Percentiles rank a stretch among this genome's conserved stretches.
Conservation (phyloP, 2,888 invertebrate genomes). For the Mellilla xanthometata region DNA sequence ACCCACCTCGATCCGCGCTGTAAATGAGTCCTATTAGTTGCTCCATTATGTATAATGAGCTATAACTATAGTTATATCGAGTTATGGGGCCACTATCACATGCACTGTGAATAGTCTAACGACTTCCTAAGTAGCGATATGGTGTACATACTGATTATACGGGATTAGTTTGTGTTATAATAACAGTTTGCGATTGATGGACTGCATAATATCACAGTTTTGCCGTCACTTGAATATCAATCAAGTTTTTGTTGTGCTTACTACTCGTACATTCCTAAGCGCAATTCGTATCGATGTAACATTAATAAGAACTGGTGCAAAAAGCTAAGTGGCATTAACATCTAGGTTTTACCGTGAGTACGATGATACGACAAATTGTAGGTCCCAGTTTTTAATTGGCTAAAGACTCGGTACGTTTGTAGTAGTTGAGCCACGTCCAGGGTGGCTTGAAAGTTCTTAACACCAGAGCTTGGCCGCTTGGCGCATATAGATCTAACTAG, state of each 20-base stretch:
- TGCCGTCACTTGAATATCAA: constrained; percentile 10
- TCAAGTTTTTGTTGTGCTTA: constrained; percentile 15
- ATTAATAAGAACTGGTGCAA: neutral
- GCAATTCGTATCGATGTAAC: neutral
- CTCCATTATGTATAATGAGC: constrained; percentile 50
- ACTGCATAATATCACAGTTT: constrained; percentile 23
- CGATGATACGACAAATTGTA: too few species aligned
- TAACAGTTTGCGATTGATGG: constrained; percentile 28
- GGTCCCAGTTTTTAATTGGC: too few species aligned
- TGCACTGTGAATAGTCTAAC: constrained; percentile 29
- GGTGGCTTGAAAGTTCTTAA: too few species aligned
- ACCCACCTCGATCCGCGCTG: constrained; percentile 48
- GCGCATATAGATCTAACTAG: too few species aligned
- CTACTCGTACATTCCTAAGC: constrained; percentile 6
- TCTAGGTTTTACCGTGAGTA: too few species aligned
- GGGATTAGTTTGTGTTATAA: constrained; percentile 32
- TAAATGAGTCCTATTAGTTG: constrained; percentile 63
- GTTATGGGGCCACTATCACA: constrained; percentile 23
- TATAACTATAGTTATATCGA: constrained; percentile 32
- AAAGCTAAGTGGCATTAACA: too few species aligned
- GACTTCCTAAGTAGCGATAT: constrained; percentile 63
- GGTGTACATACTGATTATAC: constrained; percentile 56
- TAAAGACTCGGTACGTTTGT: too few species aligned
- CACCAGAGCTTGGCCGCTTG: too few species aligned
- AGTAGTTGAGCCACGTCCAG: too few species aligned